Percentiles rank a stretch among this genome's conserved stretches.
phyloP scores from a whole-genome alignment of 2,113 vertebrate species.

The Ciconia boyciana region DNA sequence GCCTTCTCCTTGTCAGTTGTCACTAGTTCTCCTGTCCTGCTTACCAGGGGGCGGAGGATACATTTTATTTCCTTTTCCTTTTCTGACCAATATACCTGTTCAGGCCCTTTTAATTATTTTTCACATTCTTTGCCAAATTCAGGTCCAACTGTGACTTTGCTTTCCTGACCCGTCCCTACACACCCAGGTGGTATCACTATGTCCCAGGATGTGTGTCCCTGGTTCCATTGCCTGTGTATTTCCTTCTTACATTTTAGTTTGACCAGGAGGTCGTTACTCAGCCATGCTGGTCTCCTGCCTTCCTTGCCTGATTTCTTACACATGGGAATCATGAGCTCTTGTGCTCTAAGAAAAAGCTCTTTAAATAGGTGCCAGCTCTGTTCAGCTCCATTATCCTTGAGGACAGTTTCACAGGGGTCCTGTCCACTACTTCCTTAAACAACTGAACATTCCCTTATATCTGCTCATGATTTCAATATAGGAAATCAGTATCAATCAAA shows the following conservation, averaged over 20 bases:
- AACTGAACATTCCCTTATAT: background rate
- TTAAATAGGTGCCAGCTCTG: background rate
- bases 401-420: background rate
- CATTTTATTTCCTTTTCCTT: background rate
- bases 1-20: background rate
- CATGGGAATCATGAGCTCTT: background rate
- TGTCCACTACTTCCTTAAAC: background rate
- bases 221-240: background rate
- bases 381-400: background rate
- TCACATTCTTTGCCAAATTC: background rate
- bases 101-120: background rate
- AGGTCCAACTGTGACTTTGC: background rate
- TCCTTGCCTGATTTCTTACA: background rate
- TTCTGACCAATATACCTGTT: background rate
- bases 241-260: background rate
- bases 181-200: background rate
- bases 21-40: background rate
- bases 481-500: background rate
- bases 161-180: background rate
- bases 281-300: too few species aligned
- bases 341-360: background rate
- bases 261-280: too few species aligned
- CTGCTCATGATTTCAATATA: background rate
- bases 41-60: background rate
- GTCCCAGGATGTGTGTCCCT: background rate